phyloP scores from a whole-genome alignment of 2,888 invertebrate species.

The Pollenia amentaria region DNA sequence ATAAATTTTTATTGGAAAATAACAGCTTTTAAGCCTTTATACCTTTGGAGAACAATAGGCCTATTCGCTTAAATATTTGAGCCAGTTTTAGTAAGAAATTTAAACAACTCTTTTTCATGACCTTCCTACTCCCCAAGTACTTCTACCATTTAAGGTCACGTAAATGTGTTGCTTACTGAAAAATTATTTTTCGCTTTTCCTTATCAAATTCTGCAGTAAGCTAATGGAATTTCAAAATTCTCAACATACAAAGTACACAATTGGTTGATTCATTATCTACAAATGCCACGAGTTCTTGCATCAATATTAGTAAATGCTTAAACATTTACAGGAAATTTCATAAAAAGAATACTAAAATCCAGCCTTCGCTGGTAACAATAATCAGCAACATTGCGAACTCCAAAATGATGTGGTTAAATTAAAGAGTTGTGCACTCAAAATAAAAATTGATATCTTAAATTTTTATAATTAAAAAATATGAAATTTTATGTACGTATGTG shows the following conservation, averaged over 20 bases:
- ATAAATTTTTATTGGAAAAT: too few species aligned
- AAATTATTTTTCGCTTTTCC: neutral
- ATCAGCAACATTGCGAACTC: slow-evolving; percentile 24
- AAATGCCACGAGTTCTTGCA: neutral
- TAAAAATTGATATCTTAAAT: neutral
- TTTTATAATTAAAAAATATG: neutral
- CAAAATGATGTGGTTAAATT: slow-evolving; percentile 50
- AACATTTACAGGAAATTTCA: slow-evolving; percentile 33
- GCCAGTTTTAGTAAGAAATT: too few species aligned
- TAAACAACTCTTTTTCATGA: too few species aligned
- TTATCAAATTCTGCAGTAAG: neutral
- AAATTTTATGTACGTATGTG: neutral
- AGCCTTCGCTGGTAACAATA: slow-evolving; percentile 43
- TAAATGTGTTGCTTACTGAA: neutral
- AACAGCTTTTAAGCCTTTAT: too few species aligned
- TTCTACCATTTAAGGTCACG: too few species aligned
- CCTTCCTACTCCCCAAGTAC: too few species aligned
- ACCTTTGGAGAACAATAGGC: too few species aligned
- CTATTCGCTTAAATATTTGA: too few species aligned
- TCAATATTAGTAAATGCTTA: slow-evolving; percentile 2
- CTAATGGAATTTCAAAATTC: slow-evolving; percentile 4
- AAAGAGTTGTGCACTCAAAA: slow-evolving; percentile 12
- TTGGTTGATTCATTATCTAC: slow-evolving; percentile 25
- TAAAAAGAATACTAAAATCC: slow-evolving; percentile 43
- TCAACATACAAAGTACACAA: neutral